Evolutionary conservation across 1,140 invertebrate genomes (phyloP), one percentile per base, ranked within the genome.

Genomic region (Metopolophium dirhodum): DNA sequence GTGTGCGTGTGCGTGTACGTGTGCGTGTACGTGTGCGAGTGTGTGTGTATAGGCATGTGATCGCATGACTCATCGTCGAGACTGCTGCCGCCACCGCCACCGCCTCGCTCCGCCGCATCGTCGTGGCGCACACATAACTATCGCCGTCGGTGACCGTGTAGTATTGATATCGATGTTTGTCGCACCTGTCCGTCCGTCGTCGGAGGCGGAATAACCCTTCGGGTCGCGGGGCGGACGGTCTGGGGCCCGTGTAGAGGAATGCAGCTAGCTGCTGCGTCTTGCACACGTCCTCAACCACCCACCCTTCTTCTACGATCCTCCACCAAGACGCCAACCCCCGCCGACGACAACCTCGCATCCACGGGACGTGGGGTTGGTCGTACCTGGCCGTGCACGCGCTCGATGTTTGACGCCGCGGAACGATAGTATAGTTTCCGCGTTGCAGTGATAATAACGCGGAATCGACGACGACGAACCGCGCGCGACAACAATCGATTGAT

Each of bases 1-100:
- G n/a, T 22, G 22, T n/a, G 86, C 47, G 54, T 45, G 23, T 35
- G 45, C 41, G 85, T 45, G 23, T 35, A 30, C 41, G 85, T 22
- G 57, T 30, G 54, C 45, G 45, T n/a, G 85, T n/a, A 22, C n/a
- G 47, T 45, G 54, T 35, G 57, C 20, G 61, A 47, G 26, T n/a
- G 54, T 41, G 54, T 92, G 77, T 92, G 91, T 93, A 93, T 86
- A 41, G 91, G 91, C 91, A 93, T 93, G 91, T 83, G 91, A 92
- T 92, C 68, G 91, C 7, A 91, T 91, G 91, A 92, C 68, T 92
- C 91, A 92, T 83, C 91, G 77, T 26, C 54, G 37, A 45, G 37
- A 57, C 49, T 20, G n/a, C n/a, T 49, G 45, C 45, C 61, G 45
- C 41, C 68, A 35, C n/a, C 8, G 8, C 30, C 14, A 49, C 91